Evolutionary conservation across 2,113 vertebrate species (phyloP), one percentile per base, ranked within the genome.

Genomic region (Pelobates fuscus): DNA sequence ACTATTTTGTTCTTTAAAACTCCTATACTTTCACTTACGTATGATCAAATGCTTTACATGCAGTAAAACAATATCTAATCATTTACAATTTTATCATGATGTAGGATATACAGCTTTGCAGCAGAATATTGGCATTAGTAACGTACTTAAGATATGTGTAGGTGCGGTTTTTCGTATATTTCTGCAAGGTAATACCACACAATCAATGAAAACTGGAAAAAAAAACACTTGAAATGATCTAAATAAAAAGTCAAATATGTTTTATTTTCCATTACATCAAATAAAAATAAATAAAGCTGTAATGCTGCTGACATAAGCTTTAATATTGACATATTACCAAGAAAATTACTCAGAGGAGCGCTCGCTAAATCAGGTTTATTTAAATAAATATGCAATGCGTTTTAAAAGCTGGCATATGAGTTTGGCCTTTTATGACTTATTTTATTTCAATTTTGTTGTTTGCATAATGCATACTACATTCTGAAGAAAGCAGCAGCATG

Each of bases 271-370:
- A 82, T 81, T 86, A 84, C 44, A 79, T 75, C 59, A 85, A 82
- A 82, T 79, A 84, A 80, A 71, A 77, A 32, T 55, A 59, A 66
- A 44, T 52, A 55, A 69, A 86, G 62, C 77, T 84, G 80, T 85
- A 67, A 67, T 87, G 65, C 77, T 85, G 82, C 85, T 84, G 78
- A 85, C 83, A 83, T 74, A 55, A 81, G 55, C 80, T 82, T 85
- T 81, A 86, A 86, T 41, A 80, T 10, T 84, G 82, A 81, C 79
- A 78, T 63, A 71, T 76, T 80, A 79, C 83, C 83, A 77, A 84
- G 83, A 29, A 72, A 86, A 84, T 86, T 81, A 82, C 23, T 78
- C 46, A 75, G 52, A 79, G 29, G 70, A 57, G 75, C n/a, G 66
- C 55, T 80, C 80, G 77, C 73, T 67, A 82, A 86, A 86, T 86